Evolutionary conservation across 1,140 invertebrate species (phyloP), one percentile per base, ranked within the genome.

Genomic region (Megalonaias nervosa): DNA sequence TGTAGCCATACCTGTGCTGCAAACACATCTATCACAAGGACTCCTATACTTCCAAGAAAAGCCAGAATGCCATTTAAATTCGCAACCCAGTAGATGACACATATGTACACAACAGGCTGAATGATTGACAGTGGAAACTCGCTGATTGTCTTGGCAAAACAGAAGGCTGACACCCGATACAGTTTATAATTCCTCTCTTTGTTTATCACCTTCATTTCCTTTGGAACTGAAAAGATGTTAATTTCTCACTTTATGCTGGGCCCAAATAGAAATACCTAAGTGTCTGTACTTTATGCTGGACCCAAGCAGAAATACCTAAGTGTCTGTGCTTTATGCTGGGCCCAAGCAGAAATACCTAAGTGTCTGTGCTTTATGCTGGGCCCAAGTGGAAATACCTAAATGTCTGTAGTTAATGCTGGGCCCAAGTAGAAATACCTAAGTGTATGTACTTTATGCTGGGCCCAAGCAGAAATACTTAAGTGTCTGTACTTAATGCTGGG

Each of bases 41-140:
- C 78, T 15, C 75, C 81, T 21, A 79, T 21, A 0, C 81, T 82
- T 1, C 55, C 71, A 9, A 80, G 26, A 68, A 84, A 84, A 17
- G 82, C 80, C 14, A 15, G 15, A 11, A 76, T n/a, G 15, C 71
- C 75, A 64, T 84, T 84, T 4, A 84, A 71, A 56, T 84, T 82
- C 15, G 82, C 82, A 12, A 84, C 82, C 82, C 82, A 84, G 76
- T 84, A 84, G 1, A 84, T 84, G 14, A 84, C 82, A 23, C 59
- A n/a, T 55, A 82, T 62, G 38, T 74, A 84, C 0, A 81, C 57
- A 57, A 73, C 74, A 1, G 82, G 82, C 56, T 84, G 82, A 23
- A 84, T 0, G 9, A 79, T 71, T n/a, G 80, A 71, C 17, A 84
- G 62, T 4, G 82, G 82, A 48, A 81, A 68, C 66, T 83, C 82